Evolutionary conservation across 2,888 invertebrate genomes (phyloP).

Genomic region (Microctonus brassicae): DNA sequence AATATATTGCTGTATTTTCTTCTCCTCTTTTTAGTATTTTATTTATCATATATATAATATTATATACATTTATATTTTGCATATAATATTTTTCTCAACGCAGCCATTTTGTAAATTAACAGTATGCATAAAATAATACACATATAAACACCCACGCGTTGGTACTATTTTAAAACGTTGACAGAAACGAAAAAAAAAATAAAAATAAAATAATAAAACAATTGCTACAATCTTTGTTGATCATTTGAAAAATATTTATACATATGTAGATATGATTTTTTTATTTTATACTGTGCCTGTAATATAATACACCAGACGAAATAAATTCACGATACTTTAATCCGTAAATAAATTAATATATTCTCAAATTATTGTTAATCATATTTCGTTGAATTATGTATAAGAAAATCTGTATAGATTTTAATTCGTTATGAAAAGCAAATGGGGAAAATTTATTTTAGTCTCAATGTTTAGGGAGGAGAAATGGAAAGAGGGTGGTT

Average conservation of each 20-base stretch:
- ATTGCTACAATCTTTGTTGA: not conserved
- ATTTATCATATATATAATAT: not conserved
- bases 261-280: no score
- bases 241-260: no score
- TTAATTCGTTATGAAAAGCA: conserved; percentile 11
- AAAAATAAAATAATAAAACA: not conserved
- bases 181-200: conserved; percentile 46
- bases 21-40: not conserved
- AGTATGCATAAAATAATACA: conserved; percentile 47
- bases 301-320: no score
- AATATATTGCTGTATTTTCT: not conserved
- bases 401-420: not conserved
- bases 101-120: conserved; percentile 33
- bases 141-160: conserved; percentile 65
- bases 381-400: no score
- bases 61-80: no score
- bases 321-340: no score
- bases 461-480: not conserved
- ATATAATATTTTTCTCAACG: no score
- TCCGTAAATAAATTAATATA: no score
- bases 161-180: conserved; percentile 64
- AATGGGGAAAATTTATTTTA: conserved; percentile 19
- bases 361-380: no score
- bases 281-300: no score
- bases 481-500: not conserved